Conservation (phyloP, 2,113 vertebrate genomes). For the Paradoxurus hermaphroditus region DNA sequence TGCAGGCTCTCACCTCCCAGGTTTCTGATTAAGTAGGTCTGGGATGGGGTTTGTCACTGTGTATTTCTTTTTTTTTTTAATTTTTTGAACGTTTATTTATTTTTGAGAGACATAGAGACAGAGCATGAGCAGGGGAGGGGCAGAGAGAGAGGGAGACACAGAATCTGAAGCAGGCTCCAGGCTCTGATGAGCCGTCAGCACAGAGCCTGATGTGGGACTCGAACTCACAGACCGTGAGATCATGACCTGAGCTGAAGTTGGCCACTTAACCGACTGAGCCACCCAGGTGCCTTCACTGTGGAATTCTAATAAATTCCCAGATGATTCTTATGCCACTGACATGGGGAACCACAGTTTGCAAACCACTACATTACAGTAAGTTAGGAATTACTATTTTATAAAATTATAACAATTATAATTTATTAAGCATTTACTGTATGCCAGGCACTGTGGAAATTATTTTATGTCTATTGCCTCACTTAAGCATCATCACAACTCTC, state of each 20-base stretch:
- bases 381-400: slow-evolving; percentile 20
- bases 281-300: too few species aligned
- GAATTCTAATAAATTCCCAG: neutral
- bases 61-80: too few species aligned
- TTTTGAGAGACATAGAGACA: too few species aligned
- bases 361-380: neutral
- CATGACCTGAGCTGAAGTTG: too few species aligned
- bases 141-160: too few species aligned
- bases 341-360: neutral
- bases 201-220: too few species aligned
- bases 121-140: too few species aligned
- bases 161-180: too few species aligned
- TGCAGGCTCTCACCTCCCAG: neutral
- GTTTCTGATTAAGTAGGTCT: neutral
- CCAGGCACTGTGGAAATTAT: neutral
- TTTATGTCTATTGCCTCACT: neutral
- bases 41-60: neutral
- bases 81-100: too few species aligned
- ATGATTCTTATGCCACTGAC: neutral
- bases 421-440: neutral
- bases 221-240: too few species aligned
- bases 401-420: neutral
- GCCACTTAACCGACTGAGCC: too few species aligned
- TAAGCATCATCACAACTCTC: neutral
- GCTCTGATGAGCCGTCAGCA: too few species aligned